A percentile compares a stretch with the other conserved stretches of the same genome.
phyloP scores from a whole-genome alignment of 2,113 vertebrate species.

The Abramis brama region DNA sequence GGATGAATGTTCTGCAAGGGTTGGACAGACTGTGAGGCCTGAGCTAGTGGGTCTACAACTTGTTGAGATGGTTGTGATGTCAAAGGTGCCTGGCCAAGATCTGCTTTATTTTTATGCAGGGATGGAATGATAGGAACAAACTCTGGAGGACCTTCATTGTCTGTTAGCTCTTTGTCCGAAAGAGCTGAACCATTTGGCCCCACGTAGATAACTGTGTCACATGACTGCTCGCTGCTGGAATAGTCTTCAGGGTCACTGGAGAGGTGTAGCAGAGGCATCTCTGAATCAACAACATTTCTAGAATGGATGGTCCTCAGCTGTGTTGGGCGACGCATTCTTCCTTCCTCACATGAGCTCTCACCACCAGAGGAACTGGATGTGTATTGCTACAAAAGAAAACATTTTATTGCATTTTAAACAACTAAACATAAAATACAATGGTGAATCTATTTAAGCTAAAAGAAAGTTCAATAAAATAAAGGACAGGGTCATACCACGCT shows the following conservation, averaged over 20 bases:
- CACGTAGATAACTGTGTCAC: constrained; percentile 97
- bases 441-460: neutral
- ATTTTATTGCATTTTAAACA: neutral
- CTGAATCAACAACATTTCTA: constrained; percentile 81
- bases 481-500: constrained; percentile 69
- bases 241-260: constrained; percentile 96
- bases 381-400: constrained; percentile 79
- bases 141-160: constrained; percentile 95
- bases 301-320: constrained; percentile 92
- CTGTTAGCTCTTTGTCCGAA: constrained; percentile 94
- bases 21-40: constrained; percentile 34
- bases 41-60: constrained; percentile 55
- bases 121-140: constrained; percentile 95
- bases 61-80: constrained; percentile 41
- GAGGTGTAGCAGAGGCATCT: constrained; percentile 85
- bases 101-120: constrained; percentile 80
- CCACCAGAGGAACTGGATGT: constrained; percentile 98
- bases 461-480: neutral
- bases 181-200: constrained; percentile 93
- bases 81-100: constrained; percentile 64
- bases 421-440: neutral
- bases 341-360: constrained; percentile 97
- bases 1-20: constrained; percentile 65
- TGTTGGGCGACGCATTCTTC: constrained; percentile 93
- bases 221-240: constrained; percentile 98